Evolutionary conservation across 2,113 vertebrate species (phyloP).

Genomic region (Strix aluco): DNA sequence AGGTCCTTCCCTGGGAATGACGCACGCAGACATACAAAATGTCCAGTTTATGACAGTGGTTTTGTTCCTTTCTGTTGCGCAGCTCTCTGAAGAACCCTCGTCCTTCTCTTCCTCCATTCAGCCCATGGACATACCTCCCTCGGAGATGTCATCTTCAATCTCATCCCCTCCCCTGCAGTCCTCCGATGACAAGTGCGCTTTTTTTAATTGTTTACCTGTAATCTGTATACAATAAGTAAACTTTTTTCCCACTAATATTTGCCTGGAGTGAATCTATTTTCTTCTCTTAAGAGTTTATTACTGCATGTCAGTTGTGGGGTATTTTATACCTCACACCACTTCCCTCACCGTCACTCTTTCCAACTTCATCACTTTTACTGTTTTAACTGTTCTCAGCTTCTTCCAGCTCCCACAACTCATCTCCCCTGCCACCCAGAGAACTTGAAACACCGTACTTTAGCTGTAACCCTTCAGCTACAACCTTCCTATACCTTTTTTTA

Average conservation of each 20-base stretch:
- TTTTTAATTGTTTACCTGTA: conserved; percentile 38
- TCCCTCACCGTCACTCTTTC: not conserved
- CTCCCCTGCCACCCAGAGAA: not conserved
- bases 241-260: not conserved
- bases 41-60: not conserved
- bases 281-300: not conserved
- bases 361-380: not conserved
- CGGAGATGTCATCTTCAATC: conserved; percentile 65
- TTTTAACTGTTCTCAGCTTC: not conserved
- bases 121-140: conserved; percentile 82
- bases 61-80: not conserved
- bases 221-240: conserved; percentile 37
- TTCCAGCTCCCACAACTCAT: not conserved
- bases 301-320: not conserved
- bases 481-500: not conserved
- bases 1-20: not conserved
- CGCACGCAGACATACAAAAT: accelerated
- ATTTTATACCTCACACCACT: not conserved
- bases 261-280: not conserved
- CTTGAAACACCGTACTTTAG: not conserved
- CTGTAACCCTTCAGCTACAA: not conserved
- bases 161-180: conserved; percentile 37
- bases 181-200: conserved; percentile 71
- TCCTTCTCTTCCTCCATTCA: conserved; percentile 80
- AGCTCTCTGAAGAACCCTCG: conserved; percentile 75